These are phyloP conservation scores for Leptinotarsa haldemani DNA, from an alignment of 2,888 invertebrate species.

Conservation along the genomic window DNA sequence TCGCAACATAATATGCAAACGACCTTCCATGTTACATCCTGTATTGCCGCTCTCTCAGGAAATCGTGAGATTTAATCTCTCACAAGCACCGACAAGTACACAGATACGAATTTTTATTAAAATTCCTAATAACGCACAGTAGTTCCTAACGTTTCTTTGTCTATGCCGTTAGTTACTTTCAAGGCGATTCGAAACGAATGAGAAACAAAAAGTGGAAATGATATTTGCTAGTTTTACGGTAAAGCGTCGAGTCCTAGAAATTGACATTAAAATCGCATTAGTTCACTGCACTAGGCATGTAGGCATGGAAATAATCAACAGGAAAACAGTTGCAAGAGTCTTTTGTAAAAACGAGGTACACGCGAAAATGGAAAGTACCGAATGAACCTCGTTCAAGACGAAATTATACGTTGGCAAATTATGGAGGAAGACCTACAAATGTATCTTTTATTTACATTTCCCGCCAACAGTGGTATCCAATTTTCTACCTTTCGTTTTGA, in stretches of 20 bases:
- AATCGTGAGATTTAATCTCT: slow-evolving; percentile 14
- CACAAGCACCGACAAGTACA: slow-evolving; percentile 11
- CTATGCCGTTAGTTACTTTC: slow-evolving; percentile 19
- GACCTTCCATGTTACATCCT: slow-evolving; percentile 16
- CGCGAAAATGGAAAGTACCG: slow-evolving; percentile 4
- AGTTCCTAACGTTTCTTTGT: slow-evolving; percentile 12
- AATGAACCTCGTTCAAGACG: background rate
- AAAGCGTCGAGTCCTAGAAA: background rate
- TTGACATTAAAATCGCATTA: slow-evolving; percentile 18
- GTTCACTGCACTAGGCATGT: background rate
- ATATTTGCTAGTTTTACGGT: slow-evolving; percentile 17
- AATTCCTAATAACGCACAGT: slow-evolving; percentile 8
- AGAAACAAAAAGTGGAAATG: slow-evolving; percentile 13
- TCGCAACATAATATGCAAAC: background rate
- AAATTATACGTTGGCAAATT: background rate
- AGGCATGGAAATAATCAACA: background rate
- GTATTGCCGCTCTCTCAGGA: slow-evolving; percentile 4
- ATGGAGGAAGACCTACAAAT: no score
- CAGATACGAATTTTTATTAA: slow-evolving; percentile 15
- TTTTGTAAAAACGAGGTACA: slow-evolving; percentile 8
- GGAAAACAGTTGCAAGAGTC: slow-evolving; percentile 7
- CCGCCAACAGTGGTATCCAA: no score
- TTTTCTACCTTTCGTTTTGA: no score
- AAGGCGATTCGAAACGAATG: slow-evolving; percentile 14
- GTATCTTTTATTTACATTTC: no score